phyloP scores from a whole-genome alignment of 2,113 vertebrate genomes.

The Petaurus breviceps region DNA sequence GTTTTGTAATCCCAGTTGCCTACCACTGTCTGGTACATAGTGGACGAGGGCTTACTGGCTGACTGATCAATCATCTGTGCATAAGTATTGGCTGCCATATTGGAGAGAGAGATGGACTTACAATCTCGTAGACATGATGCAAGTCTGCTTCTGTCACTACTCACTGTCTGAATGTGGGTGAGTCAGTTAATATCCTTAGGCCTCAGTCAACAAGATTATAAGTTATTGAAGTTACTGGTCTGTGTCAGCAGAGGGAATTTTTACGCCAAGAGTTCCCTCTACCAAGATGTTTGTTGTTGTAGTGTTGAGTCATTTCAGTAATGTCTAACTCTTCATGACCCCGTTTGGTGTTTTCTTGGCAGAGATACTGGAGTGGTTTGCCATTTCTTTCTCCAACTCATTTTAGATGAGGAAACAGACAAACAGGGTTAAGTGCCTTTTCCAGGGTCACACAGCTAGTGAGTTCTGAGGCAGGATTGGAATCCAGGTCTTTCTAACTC shows the following conservation, averaged over 20 bases:
- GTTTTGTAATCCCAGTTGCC: not conserved
- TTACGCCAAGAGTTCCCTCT: not conserved
- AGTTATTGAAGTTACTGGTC: not conserved
- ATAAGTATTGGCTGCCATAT: not conserved
- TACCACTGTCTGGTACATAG: not conserved
- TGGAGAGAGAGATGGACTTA: not conserved
- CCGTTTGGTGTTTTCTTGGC: too few species aligned
- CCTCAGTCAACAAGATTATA: not conserved
- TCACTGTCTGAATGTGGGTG: not conserved
- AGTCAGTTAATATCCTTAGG: not conserved
- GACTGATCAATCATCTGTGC: not conserved
- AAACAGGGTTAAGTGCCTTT: not conserved
- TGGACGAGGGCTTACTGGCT: not conserved
- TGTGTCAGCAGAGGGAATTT: not conserved
- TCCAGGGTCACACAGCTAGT: constrained; percentile 4
- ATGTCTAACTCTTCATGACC: too few species aligned
- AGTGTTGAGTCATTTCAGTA: too few species aligned
- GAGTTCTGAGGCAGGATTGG: not conserved
- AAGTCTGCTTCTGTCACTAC: not conserved
- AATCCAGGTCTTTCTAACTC: not conserved
- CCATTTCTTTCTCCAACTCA: too few species aligned
- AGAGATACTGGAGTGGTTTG: too few species aligned
- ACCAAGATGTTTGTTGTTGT: not conserved
- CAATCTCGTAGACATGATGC: not conserved
- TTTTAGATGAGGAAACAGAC: constrained; percentile 58